Percentiles rank a stretch among this genome's conserved stretches.
These are phyloP conservation scores for Cariama cristata DNA, from an alignment of 2,113 vertebrate genomes.

Conservation along the genomic window DNA sequence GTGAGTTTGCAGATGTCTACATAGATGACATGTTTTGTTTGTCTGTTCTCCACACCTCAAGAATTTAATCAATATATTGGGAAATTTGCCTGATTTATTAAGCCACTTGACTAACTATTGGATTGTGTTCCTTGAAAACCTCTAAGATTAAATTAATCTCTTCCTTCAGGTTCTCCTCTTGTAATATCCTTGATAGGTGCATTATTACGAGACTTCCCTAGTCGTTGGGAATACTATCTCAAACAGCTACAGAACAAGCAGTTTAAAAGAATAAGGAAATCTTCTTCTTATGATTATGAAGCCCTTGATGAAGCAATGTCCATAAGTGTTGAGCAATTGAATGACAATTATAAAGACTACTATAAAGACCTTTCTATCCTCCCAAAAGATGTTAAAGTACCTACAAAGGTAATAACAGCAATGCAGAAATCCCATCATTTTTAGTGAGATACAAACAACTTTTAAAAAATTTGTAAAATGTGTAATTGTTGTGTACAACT, in stretches of 20 bases:
- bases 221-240: constrained; percentile 94
- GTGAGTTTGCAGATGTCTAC: neutral
- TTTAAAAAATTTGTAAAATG: neutral
- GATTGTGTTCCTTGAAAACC: neutral
- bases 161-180: constrained; percentile 89
- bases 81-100: neutral
- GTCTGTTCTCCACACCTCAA: neutral
- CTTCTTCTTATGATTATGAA: constrained; percentile 96
- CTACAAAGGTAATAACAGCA: constrained; percentile 85
- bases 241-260: constrained; percentile 91
- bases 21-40: neutral
- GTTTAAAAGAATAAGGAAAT: constrained; percentile 94
- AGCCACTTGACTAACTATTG: neutral
- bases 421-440: neutral
- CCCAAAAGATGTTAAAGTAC: constrained; percentile 92
- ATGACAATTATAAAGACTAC: constrained; percentile 82
- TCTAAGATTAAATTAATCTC: neutral
- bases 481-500: neutral
- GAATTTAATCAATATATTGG: neutral
- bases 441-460: neutral
- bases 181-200: constrained; percentile 96
- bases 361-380: constrained; percentile 92
- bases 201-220: constrained; percentile 90
- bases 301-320: constrained; percentile 98
- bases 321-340: constrained; percentile 92